Evolutionary conservation across 2,113 vertebrate genomes (phyloP).

Genomic region (Centrocercus urophasianus): DNA sequence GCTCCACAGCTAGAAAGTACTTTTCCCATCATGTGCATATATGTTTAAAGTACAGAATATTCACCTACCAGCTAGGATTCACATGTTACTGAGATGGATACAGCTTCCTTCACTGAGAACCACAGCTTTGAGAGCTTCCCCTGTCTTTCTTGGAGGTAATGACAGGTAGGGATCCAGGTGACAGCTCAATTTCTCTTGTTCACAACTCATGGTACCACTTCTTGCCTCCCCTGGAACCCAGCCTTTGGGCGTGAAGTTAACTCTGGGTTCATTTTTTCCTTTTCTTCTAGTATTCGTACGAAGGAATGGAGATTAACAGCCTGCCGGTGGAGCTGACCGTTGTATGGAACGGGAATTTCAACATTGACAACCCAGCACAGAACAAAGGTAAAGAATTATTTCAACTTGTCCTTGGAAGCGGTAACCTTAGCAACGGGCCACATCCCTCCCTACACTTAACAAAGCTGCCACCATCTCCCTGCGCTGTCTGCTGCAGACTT

Average conservation of each 20-base stretch:
- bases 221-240: neutral
- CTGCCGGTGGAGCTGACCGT: constrained; percentile 95
- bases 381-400: constrained; percentile 91
- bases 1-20: neutral
- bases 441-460: constrained; percentile 45
- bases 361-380: constrained; percentile 96
- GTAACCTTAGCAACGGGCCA: constrained; percentile 76
- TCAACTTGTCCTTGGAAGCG: constrained; percentile 74
- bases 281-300: constrained; percentile 90
- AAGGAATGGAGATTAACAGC: constrained; percentile 98
- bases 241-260: neutral
- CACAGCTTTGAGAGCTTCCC: neutral
- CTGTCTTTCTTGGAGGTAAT: neutral
- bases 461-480: constrained; percentile 48
- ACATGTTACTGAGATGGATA: neutral
- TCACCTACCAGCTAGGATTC: neutral
- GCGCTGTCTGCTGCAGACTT: constrained; percentile 1
- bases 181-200: neutral
- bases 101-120: fast-evolving
- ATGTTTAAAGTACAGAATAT: fast-evolving
- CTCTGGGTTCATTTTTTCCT: neutral
- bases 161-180: neutral
- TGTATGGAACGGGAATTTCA: constrained; percentile 99
- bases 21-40: neutral
- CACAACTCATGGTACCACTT: neutral